Conservation (phyloP, 2,113 vertebrate species). For the Pteropus alecto region DNA sequence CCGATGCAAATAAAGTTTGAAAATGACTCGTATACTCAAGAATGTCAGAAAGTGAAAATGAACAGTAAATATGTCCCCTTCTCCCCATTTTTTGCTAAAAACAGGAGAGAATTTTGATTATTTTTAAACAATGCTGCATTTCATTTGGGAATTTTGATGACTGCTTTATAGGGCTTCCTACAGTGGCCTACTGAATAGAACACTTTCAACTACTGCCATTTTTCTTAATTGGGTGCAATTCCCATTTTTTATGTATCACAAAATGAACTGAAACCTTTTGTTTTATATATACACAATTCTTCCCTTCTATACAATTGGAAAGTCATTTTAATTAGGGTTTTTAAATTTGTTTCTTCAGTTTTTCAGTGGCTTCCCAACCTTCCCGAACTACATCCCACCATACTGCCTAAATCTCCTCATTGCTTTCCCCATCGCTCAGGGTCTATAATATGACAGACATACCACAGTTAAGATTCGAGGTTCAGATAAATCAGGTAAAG, state of each 20-base stretch:
- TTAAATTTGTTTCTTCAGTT: background rate
- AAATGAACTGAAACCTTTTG: background rate
- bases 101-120: background rate
- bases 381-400: background rate
- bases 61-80: background rate
- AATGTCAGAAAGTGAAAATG: background rate
- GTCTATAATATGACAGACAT: background rate
- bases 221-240: background rate
- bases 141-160: background rate
- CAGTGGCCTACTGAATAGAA: background rate
- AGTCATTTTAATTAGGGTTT: background rate
- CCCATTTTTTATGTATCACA: background rate
- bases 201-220: background rate
- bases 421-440: background rate
- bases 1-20: background rate
- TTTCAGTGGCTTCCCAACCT: background rate
- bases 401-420: background rate
- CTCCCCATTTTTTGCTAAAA: background rate
- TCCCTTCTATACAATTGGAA: background rate
- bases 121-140: background rate
- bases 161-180: background rate
- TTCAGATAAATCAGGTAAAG: background rate
- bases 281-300: background rate
- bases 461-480: background rate
- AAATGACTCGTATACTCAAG: background rate